phyloP scores from a whole-genome alignment of 2,888 invertebrate genomes.

The Drosophila kuntzei region DNA sequence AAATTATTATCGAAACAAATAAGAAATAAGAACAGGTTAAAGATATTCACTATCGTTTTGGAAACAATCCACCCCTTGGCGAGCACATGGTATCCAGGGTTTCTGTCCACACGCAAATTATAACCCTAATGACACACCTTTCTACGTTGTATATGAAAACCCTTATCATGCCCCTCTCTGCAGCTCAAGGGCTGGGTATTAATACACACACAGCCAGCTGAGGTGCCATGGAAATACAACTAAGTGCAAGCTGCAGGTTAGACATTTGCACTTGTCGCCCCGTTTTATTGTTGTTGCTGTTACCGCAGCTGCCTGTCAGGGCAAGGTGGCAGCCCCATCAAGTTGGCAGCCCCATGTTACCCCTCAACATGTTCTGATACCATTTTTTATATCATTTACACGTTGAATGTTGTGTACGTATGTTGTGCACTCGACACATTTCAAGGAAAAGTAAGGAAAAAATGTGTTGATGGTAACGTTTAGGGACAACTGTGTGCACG shows the following conservation, averaged over 20 bases:
- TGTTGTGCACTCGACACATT: constrained; percentile 55
- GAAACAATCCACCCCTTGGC: background rate
- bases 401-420: constrained; percentile 49
- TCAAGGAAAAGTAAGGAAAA: constrained; percentile 10
- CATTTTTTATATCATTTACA: constrained; percentile 73
- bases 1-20: too few species aligned
- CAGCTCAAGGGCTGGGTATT: constrained; percentile 33
- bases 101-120: background rate
- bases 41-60: too few species aligned
- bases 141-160: constrained; percentile 3
- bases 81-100: background rate
- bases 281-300: constrained; percentile 39
- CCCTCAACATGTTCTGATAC: constrained; percentile 17
- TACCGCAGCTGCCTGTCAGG: constrained; percentile 27
- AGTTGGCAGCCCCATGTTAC: constrained; percentile 12
- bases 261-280: constrained; percentile 65
- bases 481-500: constrained; percentile 24
- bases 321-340: constrained; percentile 49
- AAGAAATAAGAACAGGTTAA: too few species aligned
- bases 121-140: constrained; percentile 9
- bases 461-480: constrained; percentile 34
- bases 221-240: constrained; percentile 52
- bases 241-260: constrained; percentile 51
- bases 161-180: background rate
- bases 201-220: constrained; percentile 24